Evolutionary conservation across 2,888 invertebrate genomes (phyloP).

Genomic region (Drosophila atripex): DNA sequence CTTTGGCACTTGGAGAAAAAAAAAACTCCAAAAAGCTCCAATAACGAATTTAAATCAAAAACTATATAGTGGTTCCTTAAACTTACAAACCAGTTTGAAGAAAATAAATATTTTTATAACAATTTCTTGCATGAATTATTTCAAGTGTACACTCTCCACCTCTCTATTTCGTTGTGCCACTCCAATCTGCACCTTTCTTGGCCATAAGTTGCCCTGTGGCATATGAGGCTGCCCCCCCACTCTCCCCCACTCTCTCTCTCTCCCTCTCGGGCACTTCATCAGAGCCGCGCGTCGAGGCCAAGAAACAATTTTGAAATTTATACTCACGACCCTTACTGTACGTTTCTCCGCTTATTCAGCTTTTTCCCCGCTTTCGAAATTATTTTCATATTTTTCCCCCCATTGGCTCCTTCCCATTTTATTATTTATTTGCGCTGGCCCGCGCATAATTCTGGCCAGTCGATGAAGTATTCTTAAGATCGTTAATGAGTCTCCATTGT

Average conservation of each 20-base stretch:
- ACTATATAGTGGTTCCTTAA: no score
- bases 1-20: conserved; percentile 15
- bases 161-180: conserved; percentile 26
- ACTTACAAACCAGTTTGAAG: background rate
- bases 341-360: conserved; percentile 35
- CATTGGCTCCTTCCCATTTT: conserved; percentile 1
- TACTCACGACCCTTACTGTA: conserved; percentile 74
- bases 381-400: conserved; percentile 40
- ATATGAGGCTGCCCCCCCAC: conserved; percentile 57
- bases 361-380: conserved; percentile 7
- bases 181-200: conserved; percentile 43
- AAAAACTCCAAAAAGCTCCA: no score
- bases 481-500: conserved; percentile 57
- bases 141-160: conserved; percentile 10
- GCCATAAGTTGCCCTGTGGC: conserved; percentile 73
- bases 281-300: conserved; percentile 55
- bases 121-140: background rate
- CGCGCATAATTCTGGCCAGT: conserved; percentile 19
- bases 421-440: conserved; percentile 38
- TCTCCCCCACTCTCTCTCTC: conserved; percentile 39
- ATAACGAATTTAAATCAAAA: no score
- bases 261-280: conserved; percentile 61
- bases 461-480: conserved; percentile 30
- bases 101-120: background rate
- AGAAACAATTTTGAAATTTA: conserved; percentile 74